Conservation (phyloP, 37 sponge, comb jelly and placozoan genomes). For the Chondrilla cf. caribensis region DNA sequence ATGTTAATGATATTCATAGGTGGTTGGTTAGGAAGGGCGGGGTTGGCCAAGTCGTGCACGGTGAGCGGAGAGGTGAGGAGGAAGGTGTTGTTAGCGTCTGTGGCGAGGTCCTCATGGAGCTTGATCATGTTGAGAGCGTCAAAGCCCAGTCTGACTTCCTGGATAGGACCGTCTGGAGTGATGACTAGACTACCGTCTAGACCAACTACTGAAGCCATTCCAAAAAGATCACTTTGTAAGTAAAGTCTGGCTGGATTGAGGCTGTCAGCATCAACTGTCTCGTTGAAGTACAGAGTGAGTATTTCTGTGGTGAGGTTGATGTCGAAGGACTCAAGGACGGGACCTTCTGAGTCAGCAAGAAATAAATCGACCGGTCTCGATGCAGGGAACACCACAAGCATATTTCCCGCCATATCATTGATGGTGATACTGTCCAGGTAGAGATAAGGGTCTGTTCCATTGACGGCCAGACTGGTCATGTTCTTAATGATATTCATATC, state of each 20-base stretch:
- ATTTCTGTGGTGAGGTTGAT: conserved; percentile 72
- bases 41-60: conserved; percentile 46
- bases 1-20: not conserved
- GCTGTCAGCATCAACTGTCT: conserved; percentile 78
- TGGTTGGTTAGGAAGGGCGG: conserved; percentile 11
- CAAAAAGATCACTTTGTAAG: conserved; percentile 1
- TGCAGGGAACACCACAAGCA: conserved; percentile 36
- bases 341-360: conserved; percentile 27
- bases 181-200: conserved; percentile 33
- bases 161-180: conserved; percentile 32
- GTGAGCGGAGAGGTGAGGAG: conserved; percentile 25
- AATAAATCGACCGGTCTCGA: conserved; percentile 3
- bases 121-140: conserved; percentile 66
- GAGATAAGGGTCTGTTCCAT: conserved; percentile 59
- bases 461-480: conserved; percentile 62
- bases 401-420: conserved; percentile 61
- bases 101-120: conserved; percentile 54
- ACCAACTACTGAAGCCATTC: conserved; percentile 21
- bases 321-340: conserved; percentile 54
- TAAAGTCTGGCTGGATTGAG: conserved; percentile 29
- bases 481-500: conserved; percentile 82
- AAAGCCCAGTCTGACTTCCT: conserved; percentile 51
- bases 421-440: conserved; percentile 51
- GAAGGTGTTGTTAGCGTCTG: conserved; percentile 46
- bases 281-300: conserved; percentile 78